Base-by-base conservation (phyloP, 2,888 invertebrate species). In the Macrophya annulata region DNA sequence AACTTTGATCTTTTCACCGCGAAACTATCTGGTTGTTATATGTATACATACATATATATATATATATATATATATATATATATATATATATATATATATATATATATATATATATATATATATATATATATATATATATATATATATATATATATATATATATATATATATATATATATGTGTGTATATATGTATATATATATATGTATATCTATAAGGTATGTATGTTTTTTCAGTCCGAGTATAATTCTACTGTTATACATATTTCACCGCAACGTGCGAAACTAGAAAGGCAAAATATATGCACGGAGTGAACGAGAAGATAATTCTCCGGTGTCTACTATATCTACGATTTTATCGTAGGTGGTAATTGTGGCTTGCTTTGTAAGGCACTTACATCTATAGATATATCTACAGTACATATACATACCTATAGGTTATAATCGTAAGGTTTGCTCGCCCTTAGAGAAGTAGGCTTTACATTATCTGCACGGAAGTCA, bases 291-390 rank as follows among this genome's bases (percentile, higher is more conserved):
- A 68, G 68, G 68, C 68, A 25, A 68, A 12, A 68, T 55, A 55
- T 37, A 25, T 45, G 31, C 6, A 43, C 25, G 55, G 17, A 77
- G 31, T 5, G 21, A 77, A 51, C 37, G 51, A 15, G 55, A 43
- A 77, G 77, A 77, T 55, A 77, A 77, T 55, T 77, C 55, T 77
- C 77, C 17, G 43, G 77, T 77, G 77, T 77, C 77, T 77, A 77
- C 51, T 77, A 77, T 77, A 77, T 77, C 77, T 77, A 37, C 25
- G 77, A n/a, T 37, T 77, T 77, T 77, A 77, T 77, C 77, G 77
- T 77, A 51, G 51, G 51, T 51, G 77, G 77, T 77, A 77, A 77
- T 77, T 51, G 77, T 77, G 51, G 51, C 77, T 77, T 77, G 51
- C 77, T 77, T 77, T 77, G 77, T 77, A 77, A 77, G 55, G 77